These are phyloP conservation scores for Clarias laeviceps DNA, from an alignment of 2,797 vertebrate species.

Conservation along the genomic window DNA sequence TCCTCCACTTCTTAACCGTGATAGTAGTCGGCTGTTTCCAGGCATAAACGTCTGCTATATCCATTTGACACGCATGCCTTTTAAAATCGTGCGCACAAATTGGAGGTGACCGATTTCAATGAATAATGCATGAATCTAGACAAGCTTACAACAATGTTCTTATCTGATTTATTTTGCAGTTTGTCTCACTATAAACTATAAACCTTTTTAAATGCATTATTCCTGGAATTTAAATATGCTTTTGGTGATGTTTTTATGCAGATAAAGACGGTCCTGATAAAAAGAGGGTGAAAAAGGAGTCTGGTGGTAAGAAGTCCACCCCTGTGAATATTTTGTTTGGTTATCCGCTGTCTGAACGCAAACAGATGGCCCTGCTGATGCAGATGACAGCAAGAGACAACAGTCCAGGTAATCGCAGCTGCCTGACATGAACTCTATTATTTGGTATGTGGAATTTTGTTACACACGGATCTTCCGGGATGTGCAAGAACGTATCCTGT, in stretches of 20 bases:
- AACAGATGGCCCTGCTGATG: constrained; percentile 99
- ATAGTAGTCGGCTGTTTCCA: not conserved
- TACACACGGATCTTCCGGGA: not conserved
- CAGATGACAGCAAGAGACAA: constrained; percentile 98
- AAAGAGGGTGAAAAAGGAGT: constrained; percentile 95
- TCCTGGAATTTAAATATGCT: not conserved
- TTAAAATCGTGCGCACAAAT: constrained; percentile 10
- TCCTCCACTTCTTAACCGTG: not conserved
- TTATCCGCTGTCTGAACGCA: constrained; percentile 96
- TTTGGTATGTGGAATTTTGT: not conserved
- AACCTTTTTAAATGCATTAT: not conserved
- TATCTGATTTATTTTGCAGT: not conserved
- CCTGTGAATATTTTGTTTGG: constrained; percentile 95
- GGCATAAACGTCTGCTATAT: constrained; percentile 34
- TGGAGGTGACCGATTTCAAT: not conserved
- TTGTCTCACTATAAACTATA: not conserved
- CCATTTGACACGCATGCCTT: constrained; percentile 44
- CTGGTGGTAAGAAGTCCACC: constrained; percentile 90
- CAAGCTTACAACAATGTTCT: not conserved
- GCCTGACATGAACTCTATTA: not conserved
- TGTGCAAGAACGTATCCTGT: not conserved
- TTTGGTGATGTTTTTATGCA: constrained; percentile 63
- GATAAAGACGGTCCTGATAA: constrained; percentile 98
- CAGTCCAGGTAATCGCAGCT: constrained; percentile 88
- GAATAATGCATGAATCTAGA: constrained; percentile 50